phyloP scores from a whole-genome alignment of 2,888 invertebrate species.

The Aquatica leii region DNA sequence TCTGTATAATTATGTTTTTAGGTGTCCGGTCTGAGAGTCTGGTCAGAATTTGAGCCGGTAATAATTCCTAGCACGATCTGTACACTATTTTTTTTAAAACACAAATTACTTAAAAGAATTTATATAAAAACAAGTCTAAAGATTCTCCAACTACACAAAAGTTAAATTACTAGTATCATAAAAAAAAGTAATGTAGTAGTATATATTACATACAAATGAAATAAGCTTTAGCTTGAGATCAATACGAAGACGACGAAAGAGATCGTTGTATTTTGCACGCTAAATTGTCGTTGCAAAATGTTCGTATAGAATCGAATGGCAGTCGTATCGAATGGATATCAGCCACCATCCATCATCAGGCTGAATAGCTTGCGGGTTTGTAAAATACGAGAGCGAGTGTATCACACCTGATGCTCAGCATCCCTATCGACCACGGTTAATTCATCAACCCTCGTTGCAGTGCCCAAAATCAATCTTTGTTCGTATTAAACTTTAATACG shows the following conservation, averaged over 20 bases:
- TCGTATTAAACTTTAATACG: constrained; percentile 9
- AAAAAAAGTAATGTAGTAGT: constrained; percentile 17
- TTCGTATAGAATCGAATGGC: constrained; percentile 17
- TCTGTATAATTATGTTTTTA: constrained; percentile 44
- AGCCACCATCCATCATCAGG: constrained; percentile 36
- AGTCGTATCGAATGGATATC: constrained; percentile 31
- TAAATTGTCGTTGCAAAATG: constrained; percentile 21
- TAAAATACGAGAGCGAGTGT: constrained; percentile 37
- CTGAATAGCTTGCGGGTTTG: constrained; percentile 34
- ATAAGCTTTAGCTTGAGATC: constrained; percentile 20
- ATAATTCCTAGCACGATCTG: too few species aligned
- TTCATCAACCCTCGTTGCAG: constrained; percentile 35
- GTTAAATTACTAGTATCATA: constrained; percentile 5
- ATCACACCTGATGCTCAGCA: constrained; percentile 40
- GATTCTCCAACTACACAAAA: too few species aligned
- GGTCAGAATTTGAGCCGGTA: constrained; percentile 23
- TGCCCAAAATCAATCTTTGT: constrained; percentile 28
- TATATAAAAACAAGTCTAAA: too few species aligned
- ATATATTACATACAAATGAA: constrained; percentile 23
- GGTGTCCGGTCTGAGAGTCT: constrained; percentile 33
- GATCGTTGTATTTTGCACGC: constrained; percentile 23
- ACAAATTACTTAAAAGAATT: too few species aligned
- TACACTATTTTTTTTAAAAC: too few species aligned
- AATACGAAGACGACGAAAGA: constrained; percentile 21
- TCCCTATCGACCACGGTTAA: constrained; percentile 36